Evolutionary conservation across 2,888 invertebrate species (phyloP).

Genomic region (Sisyra terminalis): DNA sequence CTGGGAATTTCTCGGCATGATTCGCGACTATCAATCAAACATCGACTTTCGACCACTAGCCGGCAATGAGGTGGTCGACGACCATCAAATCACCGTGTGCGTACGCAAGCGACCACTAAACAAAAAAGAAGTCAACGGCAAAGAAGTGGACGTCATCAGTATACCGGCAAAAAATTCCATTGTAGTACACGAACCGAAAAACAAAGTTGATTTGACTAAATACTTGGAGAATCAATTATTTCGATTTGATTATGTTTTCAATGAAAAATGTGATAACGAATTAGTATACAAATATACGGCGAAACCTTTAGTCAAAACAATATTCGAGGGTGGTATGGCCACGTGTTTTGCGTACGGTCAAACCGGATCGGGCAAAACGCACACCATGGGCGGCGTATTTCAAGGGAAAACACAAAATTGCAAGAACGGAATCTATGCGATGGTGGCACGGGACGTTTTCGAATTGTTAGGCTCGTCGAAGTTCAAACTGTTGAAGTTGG

Average conservation of each 20-base stretch:
- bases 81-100: slow-evolving; percentile 96
- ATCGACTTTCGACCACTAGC: slow-evolving; percentile 78
- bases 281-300: slow-evolving; percentile 97
- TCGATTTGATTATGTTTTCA: slow-evolving; percentile 97
- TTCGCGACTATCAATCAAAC: slow-evolving; percentile 67
- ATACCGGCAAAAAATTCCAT: slow-evolving; percentile 84
- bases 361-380: slow-evolving; percentile 92
- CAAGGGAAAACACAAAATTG: slow-evolving; percentile 88
- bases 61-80: slow-evolving; percentile 67
- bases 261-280: slow-evolving; percentile 87
- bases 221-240: slow-evolving; percentile 96
- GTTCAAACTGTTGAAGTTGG: slow-evolving; percentile 68
- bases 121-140: slow-evolving; percentile 69
- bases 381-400: slow-evolving; percentile 99
- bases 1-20: slow-evolving; percentile 94
- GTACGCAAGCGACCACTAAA: slow-evolving; percentile 93
- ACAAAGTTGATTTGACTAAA: slow-evolving; percentile 95
- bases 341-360: slow-evolving; percentile 99
- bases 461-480: slow-evolving; percentile 51
- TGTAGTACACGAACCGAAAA: slow-evolving; percentile 83
- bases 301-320: slow-evolving; percentile 92
- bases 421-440: slow-evolving; percentile 92
- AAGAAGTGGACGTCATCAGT: slow-evolving; percentile 93
- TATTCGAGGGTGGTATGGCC: slow-evolving; percentile 98
- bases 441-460: slow-evolving; percentile 93